Evolutionary conservation across 2,113 vertebrate species (phyloP).

Genomic region (Callionymus lyra): DNA sequence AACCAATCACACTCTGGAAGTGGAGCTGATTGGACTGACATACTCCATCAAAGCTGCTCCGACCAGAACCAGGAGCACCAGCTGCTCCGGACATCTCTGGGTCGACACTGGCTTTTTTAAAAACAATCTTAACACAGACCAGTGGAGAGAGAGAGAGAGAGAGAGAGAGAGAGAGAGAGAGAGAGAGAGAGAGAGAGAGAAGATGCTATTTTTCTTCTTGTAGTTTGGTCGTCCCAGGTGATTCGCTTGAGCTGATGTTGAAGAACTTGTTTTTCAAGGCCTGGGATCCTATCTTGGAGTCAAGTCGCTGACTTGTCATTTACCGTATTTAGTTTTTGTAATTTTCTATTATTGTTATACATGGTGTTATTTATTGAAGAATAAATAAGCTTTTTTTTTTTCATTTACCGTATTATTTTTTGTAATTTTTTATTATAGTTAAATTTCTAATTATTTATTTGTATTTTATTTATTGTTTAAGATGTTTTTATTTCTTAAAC

Average conservation of each 20-base stretch:
- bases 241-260: constrained; percentile 1
- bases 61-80: constrained; percentile 53
- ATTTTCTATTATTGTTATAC: too few species aligned
- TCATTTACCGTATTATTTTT: too few species aligned
- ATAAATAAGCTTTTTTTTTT: too few species aligned
- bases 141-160: constrained; percentile 10
- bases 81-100: constrained; percentile 53
- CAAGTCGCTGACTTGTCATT: too few species aligned
- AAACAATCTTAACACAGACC: constrained; percentile 59
- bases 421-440: too few species aligned
- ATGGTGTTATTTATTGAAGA: too few species aligned
- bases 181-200: too few species aligned
- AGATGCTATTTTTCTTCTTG: too few species aligned
- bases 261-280: not conserved
- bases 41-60: constrained; percentile 67
- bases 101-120: constrained; percentile 43
- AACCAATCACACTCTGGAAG: constrained; percentile 68
- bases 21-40: constrained; percentile 72
- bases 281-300: not conserved
- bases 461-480: too few species aligned
- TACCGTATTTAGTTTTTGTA: too few species aligned
- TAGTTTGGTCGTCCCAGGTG: constrained; percentile 11
- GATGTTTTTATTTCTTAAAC: too few species aligned
- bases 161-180: constrained; percentile 14
- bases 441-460: too few species aligned